Base-by-base conservation (phyloP, 2,113 vertebrate species). In the Otis tarda region DNA sequence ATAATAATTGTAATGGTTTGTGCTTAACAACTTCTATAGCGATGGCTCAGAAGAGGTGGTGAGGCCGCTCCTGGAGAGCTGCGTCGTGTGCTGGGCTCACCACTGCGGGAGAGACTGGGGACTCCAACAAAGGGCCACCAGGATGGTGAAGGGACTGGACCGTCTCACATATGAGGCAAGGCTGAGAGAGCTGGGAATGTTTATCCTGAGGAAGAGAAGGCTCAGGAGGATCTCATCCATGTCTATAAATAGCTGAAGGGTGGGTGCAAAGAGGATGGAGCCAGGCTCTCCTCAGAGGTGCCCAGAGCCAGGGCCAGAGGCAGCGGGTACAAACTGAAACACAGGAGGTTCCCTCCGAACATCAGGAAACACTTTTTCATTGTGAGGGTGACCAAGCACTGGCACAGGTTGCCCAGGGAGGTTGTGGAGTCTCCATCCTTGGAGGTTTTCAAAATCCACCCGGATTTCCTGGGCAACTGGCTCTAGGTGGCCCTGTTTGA, bases 61-160 rank as follows among this genome's bases (percentile, higher is more conserved):
- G 59, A 39, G 22, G 43, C 41, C 24, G 5, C 11, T 10, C 31
- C 20, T 17, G n/a, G 35, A 65, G n/a, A 23, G 10, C 60, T 43
- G 16, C 1, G 2, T 20, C 59, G n/a, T 15, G 11, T 17, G 41
- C 55, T 23, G 55, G 52, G 31, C 56, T 49, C 60, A 5, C n/a
- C 4, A 0, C 24, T 7, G 2, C 1, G 2, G 9, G 23, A 20
- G 17, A 52, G 41, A 14, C 12, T 8, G 50, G 37, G 24, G 64
- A 37, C 7, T 17, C 64, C 41, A 9, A 8, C 0, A 0, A 37
- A 10, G 23, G 18, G 24, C 49, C 43, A 2, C 12, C 2, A 6
- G 6, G 27, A 7, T 35, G 37, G 25, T 24, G 75, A 39, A 67
- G 52, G 31, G 20, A 1, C n/a, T 30, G 30, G 35, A 73, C 31